Percentiles rank a stretch among this genome's conserved stretches.
These are phyloP conservation scores for Parelbella ahira DNA, from an alignment of 2,888 invertebrate species.

Conservation along the genomic window DNA sequence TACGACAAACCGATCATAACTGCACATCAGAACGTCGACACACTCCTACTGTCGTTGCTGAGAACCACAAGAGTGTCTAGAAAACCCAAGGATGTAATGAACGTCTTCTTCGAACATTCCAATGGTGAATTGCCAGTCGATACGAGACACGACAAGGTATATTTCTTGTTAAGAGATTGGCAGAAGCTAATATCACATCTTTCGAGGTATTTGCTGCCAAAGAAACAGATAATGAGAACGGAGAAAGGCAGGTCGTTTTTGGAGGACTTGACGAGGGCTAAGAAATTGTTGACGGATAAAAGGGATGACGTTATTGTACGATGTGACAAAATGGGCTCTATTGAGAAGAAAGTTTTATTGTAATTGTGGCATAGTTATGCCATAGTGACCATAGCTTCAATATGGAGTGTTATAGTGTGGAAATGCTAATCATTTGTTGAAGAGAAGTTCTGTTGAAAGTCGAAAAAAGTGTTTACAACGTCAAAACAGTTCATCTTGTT, in stretches of 20 bases:
- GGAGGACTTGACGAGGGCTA: slow-evolving; percentile 62
- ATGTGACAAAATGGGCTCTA: slow-evolving; percentile 33
- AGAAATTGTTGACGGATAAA: slow-evolving; percentile 52
- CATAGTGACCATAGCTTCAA: no score
- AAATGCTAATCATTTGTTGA: no score
- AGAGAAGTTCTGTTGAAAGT: no score
- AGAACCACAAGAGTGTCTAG: slow-evolving; percentile 41
- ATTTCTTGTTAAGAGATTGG: slow-evolving; percentile 62
- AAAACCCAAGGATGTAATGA: slow-evolving; percentile 51
- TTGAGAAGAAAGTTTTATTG: slow-evolving; percentile 47
- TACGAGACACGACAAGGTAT: slow-evolving; percentile 50
- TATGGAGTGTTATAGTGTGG: no score
- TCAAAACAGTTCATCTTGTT: no score
- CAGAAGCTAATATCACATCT: slow-evolving; percentile 63
- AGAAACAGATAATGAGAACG: slow-evolving; percentile 57
- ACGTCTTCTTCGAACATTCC: slow-evolving; percentile 66
- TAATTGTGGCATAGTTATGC: slow-evolving; percentile 35
- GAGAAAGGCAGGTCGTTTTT: slow-evolving; percentile 63
- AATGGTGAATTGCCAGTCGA: slow-evolving; percentile 55
- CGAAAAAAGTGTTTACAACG: no score
- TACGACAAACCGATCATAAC: slow-evolving; percentile 65
- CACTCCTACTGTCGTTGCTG: slow-evolving; percentile 49
- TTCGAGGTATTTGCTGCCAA: slow-evolving; percentile 63
- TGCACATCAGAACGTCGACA: slow-evolving; percentile 55
- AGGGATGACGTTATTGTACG: slow-evolving; percentile 46